These are phyloP conservation scores for Tretioscincus oriximinensis DNA, from an alignment of 2,113 vertebrate species.

Conservation along the genomic window DNA sequence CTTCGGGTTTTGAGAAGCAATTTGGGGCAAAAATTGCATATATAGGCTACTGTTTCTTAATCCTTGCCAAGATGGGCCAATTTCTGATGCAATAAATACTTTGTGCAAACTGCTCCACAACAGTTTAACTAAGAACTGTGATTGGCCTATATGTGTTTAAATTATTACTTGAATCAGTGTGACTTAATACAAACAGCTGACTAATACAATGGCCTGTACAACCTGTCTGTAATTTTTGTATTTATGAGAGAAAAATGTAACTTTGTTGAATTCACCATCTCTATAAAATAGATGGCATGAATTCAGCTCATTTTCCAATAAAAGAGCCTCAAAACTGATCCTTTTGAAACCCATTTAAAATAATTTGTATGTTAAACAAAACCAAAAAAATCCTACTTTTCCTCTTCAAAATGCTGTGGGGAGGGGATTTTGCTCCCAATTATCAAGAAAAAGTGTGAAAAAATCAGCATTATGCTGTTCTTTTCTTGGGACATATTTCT, in stretches of 20 bases:
- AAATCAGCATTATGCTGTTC: no score
- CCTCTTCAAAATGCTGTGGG: no score
- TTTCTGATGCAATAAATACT: not conserved
- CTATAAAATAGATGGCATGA: no score
- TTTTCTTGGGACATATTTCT: not conserved
- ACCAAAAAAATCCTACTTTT: no score
- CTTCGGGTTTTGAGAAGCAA: slow-evolving; percentile 6
- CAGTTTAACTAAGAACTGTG: not conserved
- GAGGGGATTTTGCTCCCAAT: no score
- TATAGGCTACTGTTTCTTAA: not conserved
- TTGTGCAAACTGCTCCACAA: slow-evolving; percentile 13
- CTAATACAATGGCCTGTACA: not conserved
- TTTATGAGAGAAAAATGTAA: not conserved
- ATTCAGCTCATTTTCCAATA: no score
- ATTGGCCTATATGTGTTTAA: not conserved
- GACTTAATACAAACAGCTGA: not conserved
- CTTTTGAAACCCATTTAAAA: no score
- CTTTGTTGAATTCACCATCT: no score
- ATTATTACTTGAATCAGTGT: not conserved
- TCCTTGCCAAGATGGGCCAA: not conserved
- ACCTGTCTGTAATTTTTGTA: not conserved
- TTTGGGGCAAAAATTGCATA: not conserved
- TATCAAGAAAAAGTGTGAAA: no score
- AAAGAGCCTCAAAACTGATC: no score
- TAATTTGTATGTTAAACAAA: no score